These are phyloP conservation scores for Sula dactylatra DNA, from an alignment of 2,113 vertebrate species.

Conservation along the genomic window DNA sequence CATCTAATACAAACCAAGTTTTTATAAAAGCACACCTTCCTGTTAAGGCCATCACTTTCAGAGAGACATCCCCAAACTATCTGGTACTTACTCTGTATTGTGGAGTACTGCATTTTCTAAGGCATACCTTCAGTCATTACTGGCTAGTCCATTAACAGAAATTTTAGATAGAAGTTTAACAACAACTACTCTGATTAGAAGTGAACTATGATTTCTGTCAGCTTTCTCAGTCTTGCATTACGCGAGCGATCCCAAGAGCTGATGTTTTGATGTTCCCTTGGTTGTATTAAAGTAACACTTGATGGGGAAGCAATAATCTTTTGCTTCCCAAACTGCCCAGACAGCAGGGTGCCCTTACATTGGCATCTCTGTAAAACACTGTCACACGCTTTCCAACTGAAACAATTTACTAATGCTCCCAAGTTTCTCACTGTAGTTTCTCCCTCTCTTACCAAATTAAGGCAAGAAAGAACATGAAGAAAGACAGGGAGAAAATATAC, in stretches of 20 bases:
- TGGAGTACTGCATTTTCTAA: not conserved
- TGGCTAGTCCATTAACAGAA: not conserved
- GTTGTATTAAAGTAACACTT: not conserved
- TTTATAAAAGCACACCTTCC: not conserved
- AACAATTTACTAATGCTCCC: not conserved
- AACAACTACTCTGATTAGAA: not conserved
- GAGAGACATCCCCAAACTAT: not conserved
- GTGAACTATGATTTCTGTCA: not conserved
- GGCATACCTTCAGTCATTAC: not conserved
- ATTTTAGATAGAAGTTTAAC: not conserved
- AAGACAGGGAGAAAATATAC: not conserved
- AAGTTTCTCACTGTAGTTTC: not conserved
- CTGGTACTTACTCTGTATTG: not conserved
- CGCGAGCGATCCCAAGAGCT: not conserved
- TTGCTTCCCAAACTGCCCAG: not conserved
- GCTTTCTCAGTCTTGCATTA: not conserved
- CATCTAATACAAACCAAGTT: not conserved
- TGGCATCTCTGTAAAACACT: not conserved
- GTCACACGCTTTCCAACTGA: not conserved
- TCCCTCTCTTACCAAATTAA: not conserved
- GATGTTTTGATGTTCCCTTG: not conserved
- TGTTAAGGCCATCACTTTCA: not conserved
- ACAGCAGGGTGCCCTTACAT: not conserved
- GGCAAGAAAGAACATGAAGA: not conserved
- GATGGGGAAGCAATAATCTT: not conserved